phyloP scores from a whole-genome alignment of 2,797 vertebrate genomes.

The Sebastiscus tertius region DNA sequence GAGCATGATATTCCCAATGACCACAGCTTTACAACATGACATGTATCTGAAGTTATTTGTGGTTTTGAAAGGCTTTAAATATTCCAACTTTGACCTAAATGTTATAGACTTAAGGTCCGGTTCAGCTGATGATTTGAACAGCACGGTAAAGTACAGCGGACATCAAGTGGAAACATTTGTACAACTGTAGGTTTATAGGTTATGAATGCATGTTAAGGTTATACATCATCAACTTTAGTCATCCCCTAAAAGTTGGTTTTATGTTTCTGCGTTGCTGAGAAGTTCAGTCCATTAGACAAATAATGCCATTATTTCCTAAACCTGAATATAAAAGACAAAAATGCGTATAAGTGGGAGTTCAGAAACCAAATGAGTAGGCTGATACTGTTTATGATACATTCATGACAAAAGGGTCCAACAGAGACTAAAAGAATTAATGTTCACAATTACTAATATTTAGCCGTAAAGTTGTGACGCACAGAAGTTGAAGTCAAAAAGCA shows the following conservation, averaged over 20 bases:
- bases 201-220: constrained; percentile 56
- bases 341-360: constrained; percentile 13
- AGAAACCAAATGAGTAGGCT: constrained; percentile 35
- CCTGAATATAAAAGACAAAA: constrained; percentile 51
- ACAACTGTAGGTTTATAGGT: constrained; percentile 38
- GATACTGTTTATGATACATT: constrained; percentile 62
- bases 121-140: constrained; percentile 52
- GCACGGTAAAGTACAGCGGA: constrained; percentile 48
- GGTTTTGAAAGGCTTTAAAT: constrained; percentile 66
- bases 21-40: constrained; percentile 66
- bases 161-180: constrained; percentile 51
- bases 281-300: constrained; percentile 38
- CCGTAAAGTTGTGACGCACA: constrained; percentile 59
- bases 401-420: constrained; percentile 48
- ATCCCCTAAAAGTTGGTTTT: constrained; percentile 37
- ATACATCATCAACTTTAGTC: constrained; percentile 31
- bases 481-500: constrained; percentile 67
- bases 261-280: constrained; percentile 44
- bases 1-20: constrained; percentile 74
- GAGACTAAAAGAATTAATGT: constrained; percentile 49
- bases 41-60: constrained; percentile 58
- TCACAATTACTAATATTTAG: constrained; percentile 54
- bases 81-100: constrained; percentile 48
- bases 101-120: constrained; percentile 37
- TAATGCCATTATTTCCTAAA: constrained; percentile 42